A percentile compares a stretch with the other conserved stretches of the same genome.
Evolutionary conservation across 2,113 vertebrate genomes (phyloP).

Genomic region (Cephalopterus ornatus): DNA sequence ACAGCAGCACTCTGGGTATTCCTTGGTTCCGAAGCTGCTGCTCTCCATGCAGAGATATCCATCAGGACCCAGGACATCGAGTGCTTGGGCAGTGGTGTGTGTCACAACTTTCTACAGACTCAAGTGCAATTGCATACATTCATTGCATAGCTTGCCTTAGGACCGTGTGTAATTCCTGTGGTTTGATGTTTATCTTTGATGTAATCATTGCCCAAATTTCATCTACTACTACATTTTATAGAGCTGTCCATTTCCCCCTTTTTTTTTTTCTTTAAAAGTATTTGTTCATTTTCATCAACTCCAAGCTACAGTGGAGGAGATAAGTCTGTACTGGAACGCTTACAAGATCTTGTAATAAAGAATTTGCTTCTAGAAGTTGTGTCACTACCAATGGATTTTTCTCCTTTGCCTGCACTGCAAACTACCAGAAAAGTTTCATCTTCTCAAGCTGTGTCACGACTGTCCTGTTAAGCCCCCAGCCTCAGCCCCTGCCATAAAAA

Average conservation of each 20-base stretch:
- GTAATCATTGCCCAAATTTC: neutral
- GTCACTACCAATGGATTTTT: neutral
- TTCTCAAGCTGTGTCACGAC: neutral
- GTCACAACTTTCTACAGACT: neutral
- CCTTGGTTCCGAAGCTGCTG: neutral
- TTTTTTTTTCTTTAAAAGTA: neutral
- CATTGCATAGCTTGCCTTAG: slow-evolving; percentile 24
- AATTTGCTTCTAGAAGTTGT: neutral
- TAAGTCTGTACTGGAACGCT: neutral
- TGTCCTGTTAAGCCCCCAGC: neutral
- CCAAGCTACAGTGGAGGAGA: slow-evolving; percentile 5
- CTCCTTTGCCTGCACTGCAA: rapidly evolving
- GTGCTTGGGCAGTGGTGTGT: neutral
- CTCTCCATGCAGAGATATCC: neutral
- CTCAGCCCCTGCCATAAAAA: neutral
- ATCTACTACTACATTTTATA: neutral
- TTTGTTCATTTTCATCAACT: neutral
- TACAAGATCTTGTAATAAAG: slow-evolving; percentile 67
- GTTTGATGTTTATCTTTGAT: neutral
- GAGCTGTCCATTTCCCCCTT: neutral
- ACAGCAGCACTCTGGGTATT: neutral
- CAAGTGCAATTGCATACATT: slow-evolving; percentile 21
- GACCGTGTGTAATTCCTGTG: neutral
- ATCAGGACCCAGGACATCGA: neutral
- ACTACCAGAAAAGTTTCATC: neutral